Conservation (phyloP, 2,888 invertebrate genomes). For the Nesidiocoris tenuis region DNA sequence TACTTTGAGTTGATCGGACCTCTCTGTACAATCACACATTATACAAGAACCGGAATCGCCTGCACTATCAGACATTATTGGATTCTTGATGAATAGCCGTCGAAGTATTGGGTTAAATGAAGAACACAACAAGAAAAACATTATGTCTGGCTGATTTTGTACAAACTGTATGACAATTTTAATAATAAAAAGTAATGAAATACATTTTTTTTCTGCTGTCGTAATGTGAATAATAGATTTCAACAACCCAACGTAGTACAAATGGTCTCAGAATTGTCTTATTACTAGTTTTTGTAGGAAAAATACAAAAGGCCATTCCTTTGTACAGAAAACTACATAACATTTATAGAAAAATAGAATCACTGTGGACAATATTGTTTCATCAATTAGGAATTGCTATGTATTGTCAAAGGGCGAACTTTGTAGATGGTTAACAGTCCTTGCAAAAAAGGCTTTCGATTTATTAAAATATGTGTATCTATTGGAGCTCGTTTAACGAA, state of each 20-base stretch:
- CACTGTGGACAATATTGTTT: slow-evolving; percentile 33
- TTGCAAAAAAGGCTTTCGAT: slow-evolving; percentile 17
- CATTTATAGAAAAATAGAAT: slow-evolving; percentile 48
- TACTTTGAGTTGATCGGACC: too few species aligned
- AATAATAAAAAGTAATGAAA: slow-evolving; percentile 48
- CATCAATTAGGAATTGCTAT: slow-evolving; percentile 36
- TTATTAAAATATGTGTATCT: slow-evolving; percentile 5
- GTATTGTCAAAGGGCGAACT: slow-evolving; percentile 42
- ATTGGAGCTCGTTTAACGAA: slow-evolving; percentile 23
- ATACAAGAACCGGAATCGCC: too few species aligned
- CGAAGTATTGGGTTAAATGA: too few species aligned
- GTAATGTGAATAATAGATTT: slow-evolving; percentile 30
- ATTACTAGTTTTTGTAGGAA: slow-evolving; percentile 44
- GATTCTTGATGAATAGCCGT: too few species aligned
- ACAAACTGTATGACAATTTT: slow-evolving; percentile 44
- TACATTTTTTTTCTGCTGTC: slow-evolving; percentile 39
- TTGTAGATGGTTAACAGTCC: slow-evolving; percentile 35
- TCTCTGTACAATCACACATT: too few species aligned
- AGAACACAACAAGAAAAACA: too few species aligned
- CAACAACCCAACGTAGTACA: slow-evolving; percentile 44
- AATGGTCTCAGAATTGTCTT: slow-evolving; percentile 46
- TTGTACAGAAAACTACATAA: slow-evolving; percentile 48
- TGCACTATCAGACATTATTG: too few species aligned
- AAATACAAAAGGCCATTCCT: slow-evolving; percentile 47
- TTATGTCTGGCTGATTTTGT: too few species aligned